Conservation (phyloP, 2,888 invertebrate species). For the Mayetiola destructor region DNA sequence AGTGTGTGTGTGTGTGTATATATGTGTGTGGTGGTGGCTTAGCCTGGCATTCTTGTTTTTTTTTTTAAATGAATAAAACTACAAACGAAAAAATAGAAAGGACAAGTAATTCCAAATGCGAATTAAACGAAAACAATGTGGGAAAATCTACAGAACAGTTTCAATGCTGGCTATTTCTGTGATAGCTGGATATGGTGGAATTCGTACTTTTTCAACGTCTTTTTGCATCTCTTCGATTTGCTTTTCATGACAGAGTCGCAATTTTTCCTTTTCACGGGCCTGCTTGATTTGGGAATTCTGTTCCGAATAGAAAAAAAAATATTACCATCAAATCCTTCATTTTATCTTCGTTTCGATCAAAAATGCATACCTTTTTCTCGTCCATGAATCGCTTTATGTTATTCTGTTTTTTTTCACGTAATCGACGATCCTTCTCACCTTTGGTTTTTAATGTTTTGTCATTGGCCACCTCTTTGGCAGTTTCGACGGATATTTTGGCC, state of each 20-base stretch:
- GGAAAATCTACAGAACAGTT: slow-evolving; percentile 29
- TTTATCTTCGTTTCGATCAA: not conserved
- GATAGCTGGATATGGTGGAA: slow-evolving; percentile 20
- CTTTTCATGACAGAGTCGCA: slow-evolving; percentile 82
- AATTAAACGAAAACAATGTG: not conserved
- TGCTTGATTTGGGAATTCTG: slow-evolving; percentile 74
- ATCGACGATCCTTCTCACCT: slow-evolving; percentile 86
- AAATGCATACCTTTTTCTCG: slow-evolving; percentile 55
- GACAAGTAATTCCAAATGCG: not conserved
- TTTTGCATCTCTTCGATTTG: slow-evolving; percentile 78
- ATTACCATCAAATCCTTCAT: slow-evolving; percentile 12
- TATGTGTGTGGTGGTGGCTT: not conserved
- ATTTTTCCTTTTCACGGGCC: slow-evolving; percentile 77
- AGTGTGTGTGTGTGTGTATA: not conserved
- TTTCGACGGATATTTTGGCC: slow-evolving; percentile 93
- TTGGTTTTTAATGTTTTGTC: slow-evolving; percentile 95
- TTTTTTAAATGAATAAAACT: not conserved
- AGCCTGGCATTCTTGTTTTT: too few species aligned
- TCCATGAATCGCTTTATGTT: slow-evolving; percentile 97
- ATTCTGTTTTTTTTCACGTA: slow-evolving; percentile 91
- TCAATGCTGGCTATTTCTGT: slow-evolving; percentile 27
- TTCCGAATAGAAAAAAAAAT: slow-evolving; percentile 23
- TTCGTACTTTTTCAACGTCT: slow-evolving; percentile 65
- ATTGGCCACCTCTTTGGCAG: slow-evolving; percentile 85
- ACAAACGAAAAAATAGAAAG: not conserved